Evolutionary conservation across 2,888 invertebrate genomes (phyloP).

Genomic region (Caenorhabditis panamensis): DNA sequence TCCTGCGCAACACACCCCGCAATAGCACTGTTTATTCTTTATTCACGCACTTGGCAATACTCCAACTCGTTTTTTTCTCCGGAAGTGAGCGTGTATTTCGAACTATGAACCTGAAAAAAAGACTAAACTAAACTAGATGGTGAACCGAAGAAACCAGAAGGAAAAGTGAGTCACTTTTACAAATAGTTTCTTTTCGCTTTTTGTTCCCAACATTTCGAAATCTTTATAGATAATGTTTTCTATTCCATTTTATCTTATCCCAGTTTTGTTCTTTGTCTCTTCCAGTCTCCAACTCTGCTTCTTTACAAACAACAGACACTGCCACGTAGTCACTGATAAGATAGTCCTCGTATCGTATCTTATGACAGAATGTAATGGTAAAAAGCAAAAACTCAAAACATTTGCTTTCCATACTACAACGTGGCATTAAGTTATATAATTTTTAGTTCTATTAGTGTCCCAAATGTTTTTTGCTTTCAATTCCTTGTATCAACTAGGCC

Average conservation of each 20-base stretch:
- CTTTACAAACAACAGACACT: background rate
- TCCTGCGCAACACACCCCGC: slow-evolving; percentile 5
- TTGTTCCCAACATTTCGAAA: no score
- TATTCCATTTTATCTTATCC: background rate
- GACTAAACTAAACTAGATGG: background rate
- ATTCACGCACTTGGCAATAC: slow-evolving; percentile 27
- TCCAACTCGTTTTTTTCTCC: slow-evolving; percentile 28
- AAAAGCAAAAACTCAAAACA: slow-evolving; percentile 27
- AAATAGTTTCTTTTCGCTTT: no score
- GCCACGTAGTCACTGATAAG: slow-evolving; percentile 32
- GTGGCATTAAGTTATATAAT: slow-evolving; percentile 16
- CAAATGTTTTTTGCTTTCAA: no score
- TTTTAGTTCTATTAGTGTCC: background rate
- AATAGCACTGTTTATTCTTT: slow-evolving; percentile 26
- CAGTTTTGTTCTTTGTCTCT: slow-evolving; percentile 16
- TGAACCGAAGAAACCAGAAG: background rate
- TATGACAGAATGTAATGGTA: slow-evolving; percentile 7
- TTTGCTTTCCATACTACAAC: slow-evolving; percentile 33
- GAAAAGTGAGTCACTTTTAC: background rate
- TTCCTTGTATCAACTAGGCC: no score
- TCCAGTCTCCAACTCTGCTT: background rate
- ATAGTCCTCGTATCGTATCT: slow-evolving; percentile 33
- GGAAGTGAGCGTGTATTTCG: no score
- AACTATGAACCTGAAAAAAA: background rate
- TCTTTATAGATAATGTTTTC: background rate